Conservation (phyloP, 2,888 invertebrate genomes). For the Leptopilina drosophilae region DNA sequence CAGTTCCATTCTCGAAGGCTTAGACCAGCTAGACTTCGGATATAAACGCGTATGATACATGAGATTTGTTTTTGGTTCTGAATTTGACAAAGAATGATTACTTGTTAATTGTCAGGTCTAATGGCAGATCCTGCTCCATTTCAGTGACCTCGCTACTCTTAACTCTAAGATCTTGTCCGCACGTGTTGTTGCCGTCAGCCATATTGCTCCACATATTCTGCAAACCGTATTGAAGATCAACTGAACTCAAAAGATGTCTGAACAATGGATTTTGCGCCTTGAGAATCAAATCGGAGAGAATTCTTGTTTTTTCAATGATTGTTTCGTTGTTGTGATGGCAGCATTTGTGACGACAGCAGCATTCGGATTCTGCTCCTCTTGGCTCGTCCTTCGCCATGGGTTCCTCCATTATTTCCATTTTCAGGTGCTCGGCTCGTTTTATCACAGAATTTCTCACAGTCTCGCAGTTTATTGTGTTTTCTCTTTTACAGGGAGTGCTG, state of each 20-base stretch:
- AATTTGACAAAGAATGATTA: conserved; percentile 54
- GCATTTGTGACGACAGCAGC: conserved; percentile 73
- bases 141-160: conserved; percentile 76
- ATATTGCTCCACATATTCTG: conserved; percentile 72
- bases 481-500: conserved; percentile 69
- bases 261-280: conserved; percentile 73
- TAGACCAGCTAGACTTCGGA: conserved; percentile 58
- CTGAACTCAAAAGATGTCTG: conserved; percentile 69
- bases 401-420: conserved; percentile 67
- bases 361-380: conserved; percentile 53
- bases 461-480: conserved; percentile 58
- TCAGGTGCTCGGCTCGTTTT: conserved; percentile 70
- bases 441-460: conserved; percentile 72
- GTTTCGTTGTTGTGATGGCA: conserved; percentile 72
- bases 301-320: conserved; percentile 72
- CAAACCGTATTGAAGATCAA: conserved; percentile 72
- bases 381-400: conserved; percentile 43
- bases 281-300: conserved; percentile 73
- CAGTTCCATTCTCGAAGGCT: conserved; percentile 47
- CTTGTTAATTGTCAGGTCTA: conserved; percentile 76
- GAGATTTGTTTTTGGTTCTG: conserved; percentile 27
- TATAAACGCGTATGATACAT: conserved; percentile 35
- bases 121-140: conserved; percentile 76
- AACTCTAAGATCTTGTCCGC: conserved; percentile 74
- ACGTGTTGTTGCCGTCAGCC: conserved; percentile 63